A percentile compares a stretch with the other conserved stretches of the same genome.
phyloP scores from a whole-genome alignment of 2,888 invertebrate genomes.

The Epinotia brunnichana region DNA sequence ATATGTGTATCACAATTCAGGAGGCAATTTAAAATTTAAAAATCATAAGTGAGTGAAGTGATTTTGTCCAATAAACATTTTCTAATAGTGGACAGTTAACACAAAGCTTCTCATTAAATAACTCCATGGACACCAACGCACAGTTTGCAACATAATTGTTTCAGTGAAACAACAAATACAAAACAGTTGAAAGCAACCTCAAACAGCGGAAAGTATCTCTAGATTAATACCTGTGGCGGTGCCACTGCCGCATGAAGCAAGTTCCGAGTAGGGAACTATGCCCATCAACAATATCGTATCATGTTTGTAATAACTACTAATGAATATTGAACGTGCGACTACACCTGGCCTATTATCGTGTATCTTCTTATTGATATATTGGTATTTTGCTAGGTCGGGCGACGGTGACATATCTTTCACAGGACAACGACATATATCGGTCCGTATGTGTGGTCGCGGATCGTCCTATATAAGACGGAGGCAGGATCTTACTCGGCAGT shows the following conservation, averaged over 20 bases:
- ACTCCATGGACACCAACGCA: neutral
- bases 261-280: constrained; percentile 60
- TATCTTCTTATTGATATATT: constrained; percentile 49
- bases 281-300: constrained; percentile 56
- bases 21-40: too few relatives aligned
- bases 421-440: constrained; percentile 42
- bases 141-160: constrained; percentile 5
- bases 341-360: constrained; percentile 52
- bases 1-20: too few relatives aligned
- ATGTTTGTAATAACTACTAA: constrained; percentile 61
- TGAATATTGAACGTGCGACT: constrained; percentile 67
- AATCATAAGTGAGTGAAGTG: too few relatives aligned
- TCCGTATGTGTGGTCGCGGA: constrained; percentile 42
- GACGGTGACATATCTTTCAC: constrained; percentile 53
- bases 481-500: constrained; percentile 66
- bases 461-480: constrained; percentile 78
- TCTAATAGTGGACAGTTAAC: neutral
- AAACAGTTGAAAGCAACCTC: constrained; percentile 16
- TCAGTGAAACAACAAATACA: constrained; percentile 23
- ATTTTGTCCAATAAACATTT: neutral
- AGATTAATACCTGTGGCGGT: constrained; percentile 41
- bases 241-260: constrained; percentile 47
- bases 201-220: constrained; percentile 23
- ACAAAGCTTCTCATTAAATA: constrained; percentile 9
- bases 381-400: constrained; percentile 56